These are phyloP conservation scores for Drosophila athabasca DNA, from an alignment of 1,140 invertebrate genomes.

Conservation along the genomic window DNA sequence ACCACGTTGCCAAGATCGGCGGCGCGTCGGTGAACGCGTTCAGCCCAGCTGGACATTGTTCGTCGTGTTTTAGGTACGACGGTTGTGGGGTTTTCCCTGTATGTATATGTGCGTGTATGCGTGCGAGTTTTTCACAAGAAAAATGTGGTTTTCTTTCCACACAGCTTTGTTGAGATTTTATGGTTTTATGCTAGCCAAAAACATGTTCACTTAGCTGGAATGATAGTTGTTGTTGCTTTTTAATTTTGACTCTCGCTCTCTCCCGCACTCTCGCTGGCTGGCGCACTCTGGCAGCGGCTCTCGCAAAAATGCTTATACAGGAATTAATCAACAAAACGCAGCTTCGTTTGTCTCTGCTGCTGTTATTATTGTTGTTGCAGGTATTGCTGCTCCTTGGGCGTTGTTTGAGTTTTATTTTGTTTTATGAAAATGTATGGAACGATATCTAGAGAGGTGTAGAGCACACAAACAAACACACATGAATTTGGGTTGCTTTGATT, in stretches of 20 bases:
- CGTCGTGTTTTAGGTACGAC: slow-evolving; percentile 8
- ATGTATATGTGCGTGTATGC: slow-evolving; percentile 21
- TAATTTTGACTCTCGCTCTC: slow-evolving; percentile 26
- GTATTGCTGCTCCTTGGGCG: slow-evolving; percentile 51
- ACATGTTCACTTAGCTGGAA: slow-evolving; percentile 69
- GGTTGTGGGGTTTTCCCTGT: slow-evolving; percentile 31
- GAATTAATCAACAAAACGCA: slow-evolving; percentile 41
- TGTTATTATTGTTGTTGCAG: slow-evolving; percentile 27
- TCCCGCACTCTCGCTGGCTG: slow-evolving; percentile 7
- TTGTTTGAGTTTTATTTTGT: slow-evolving; percentile 61
- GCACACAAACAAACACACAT: slow-evolving; percentile 9
- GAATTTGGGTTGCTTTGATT: slow-evolving; percentile 56
- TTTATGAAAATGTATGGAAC: background rate
- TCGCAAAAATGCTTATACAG: slow-evolving; percentile 31
- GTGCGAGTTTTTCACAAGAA: slow-evolving; percentile 63
- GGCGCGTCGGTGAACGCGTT: slow-evolving; percentile 94
- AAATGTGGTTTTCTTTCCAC: slow-evolving; percentile 58
- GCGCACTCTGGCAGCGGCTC: slow-evolving; percentile 15
- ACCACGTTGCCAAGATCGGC: slow-evolving; percentile 94
- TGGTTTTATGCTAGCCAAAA: slow-evolving; percentile 74
- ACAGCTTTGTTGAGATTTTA: slow-evolving; percentile 55
- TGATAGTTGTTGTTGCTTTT: slow-evolving; percentile 47
- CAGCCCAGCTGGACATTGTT: slow-evolving; percentile 94
- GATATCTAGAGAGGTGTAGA: no score
- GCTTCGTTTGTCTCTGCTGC: slow-evolving; percentile 47